phyloP scores from a whole-genome alignment of 2,888 invertebrate species.

The Polyommatus iphigenia region DNA sequence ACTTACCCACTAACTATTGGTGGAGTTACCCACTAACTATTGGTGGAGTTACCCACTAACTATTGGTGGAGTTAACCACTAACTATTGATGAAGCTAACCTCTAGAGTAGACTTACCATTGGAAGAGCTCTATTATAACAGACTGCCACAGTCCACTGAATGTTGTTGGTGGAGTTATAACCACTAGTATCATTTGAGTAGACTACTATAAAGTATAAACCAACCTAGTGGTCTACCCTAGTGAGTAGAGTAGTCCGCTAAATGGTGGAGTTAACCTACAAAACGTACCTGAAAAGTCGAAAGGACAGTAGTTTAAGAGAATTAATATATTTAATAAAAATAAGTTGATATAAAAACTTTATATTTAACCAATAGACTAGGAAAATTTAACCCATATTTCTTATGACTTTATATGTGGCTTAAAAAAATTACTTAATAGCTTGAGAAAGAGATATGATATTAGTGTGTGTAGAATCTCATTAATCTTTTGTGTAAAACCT shows the following conservation, averaged over 20 bases:
- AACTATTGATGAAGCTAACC: neutral
- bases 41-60: conserved; percentile 1
- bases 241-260: neutral
- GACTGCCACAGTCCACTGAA: neutral
- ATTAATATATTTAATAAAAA: neutral
- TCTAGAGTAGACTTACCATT: neutral
- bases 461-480: too few relatives aligned
- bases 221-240: neutral
- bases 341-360: neutral
- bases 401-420: neutral
- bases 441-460: too few relatives aligned
- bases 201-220: neutral
- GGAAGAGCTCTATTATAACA: too few relatives aligned
- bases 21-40: conserved; percentile 27
- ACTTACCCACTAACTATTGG: conserved; percentile 7
- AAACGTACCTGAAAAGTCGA: conserved; percentile 19
- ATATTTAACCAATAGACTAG: neutral
- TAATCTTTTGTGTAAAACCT: too few relatives aligned
- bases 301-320: conserved; percentile 1
- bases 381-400: neutral
- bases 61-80: neutral
- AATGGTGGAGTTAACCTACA: neutral
- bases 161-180: neutral
- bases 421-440: too few relatives aligned
- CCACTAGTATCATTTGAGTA: neutral